A percentile compares a stretch with the other conserved stretches of the same genome.
These are phyloP conservation scores for Procambarus clarkii DNA, from an alignment of 1,140 invertebrate species.

Conservation along the genomic window DNA sequence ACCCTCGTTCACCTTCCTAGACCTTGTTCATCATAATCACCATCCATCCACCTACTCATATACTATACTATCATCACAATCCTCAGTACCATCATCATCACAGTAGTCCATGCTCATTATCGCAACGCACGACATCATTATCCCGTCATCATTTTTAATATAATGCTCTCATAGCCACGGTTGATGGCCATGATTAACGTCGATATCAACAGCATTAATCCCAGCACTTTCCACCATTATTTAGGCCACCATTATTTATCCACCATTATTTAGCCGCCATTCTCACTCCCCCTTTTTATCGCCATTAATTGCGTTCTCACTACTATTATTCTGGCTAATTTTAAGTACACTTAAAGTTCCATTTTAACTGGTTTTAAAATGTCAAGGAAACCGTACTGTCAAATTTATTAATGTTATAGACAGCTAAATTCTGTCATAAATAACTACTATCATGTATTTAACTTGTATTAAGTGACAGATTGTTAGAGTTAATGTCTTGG, in stretches of 20 bases:
- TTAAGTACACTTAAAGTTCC: neutral
- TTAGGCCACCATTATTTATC: neutral
- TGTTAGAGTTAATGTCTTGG: no score
- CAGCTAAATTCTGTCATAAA: no score
- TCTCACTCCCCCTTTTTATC: neutral
- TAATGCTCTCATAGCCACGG: neutral
- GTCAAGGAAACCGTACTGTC: no score
- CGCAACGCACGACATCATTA: neutral
- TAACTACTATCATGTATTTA: no score
- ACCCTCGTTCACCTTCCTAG: no score
- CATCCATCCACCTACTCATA: no score
- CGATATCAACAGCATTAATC: neutral
- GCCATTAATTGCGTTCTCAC: neutral
- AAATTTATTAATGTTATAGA: no score
- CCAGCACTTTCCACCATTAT: neutral
- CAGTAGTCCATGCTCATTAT: neutral
- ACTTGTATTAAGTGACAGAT: no score
- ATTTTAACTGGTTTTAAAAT: no score
- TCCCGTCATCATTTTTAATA: neutral
- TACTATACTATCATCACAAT: no score
- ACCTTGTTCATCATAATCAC: no score
- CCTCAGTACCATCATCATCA: neutral
- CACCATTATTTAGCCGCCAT: neutral
- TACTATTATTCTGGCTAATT: neutral
- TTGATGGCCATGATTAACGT: neutral